A percentile compares a stretch with the other conserved stretches of the same genome.
These are phyloP conservation scores for Rhagophthalmus giganteus DNA, from an alignment of 2,888 invertebrate species.

Conservation along the genomic window DNA sequence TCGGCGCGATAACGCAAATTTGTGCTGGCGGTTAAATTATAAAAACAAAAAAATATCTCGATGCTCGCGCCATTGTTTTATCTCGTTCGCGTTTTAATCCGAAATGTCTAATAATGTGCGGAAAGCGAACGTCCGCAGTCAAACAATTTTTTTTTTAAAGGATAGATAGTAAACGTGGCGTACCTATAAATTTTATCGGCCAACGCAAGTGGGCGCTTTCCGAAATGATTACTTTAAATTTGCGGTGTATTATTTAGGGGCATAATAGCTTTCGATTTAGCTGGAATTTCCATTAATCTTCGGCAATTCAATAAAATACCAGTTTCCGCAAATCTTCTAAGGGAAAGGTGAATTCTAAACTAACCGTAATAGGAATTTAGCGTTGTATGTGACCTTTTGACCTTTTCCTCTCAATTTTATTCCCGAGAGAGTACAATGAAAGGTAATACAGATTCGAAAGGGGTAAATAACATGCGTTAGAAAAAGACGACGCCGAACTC, in stretches of 20 bases:
- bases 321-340: not conserved
- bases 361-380: not conserved
- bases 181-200: too few relatives aligned
- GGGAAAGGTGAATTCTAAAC: not conserved
- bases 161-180: too few relatives aligned
- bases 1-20: too few relatives aligned
- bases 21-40: too few relatives aligned
- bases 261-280: not conserved
- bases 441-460: not conserved
- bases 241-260: not conserved
- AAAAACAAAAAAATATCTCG: too few relatives aligned
- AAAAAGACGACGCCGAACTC: not conserved
- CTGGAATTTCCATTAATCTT: not conserved
- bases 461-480: not conserved
- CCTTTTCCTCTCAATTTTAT: not conserved
- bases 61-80: too few relatives aligned
- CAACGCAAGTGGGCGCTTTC: not conserved
- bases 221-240: not conserved
- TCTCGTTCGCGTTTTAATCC: too few relatives aligned
- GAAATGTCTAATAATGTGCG: too few relatives aligned
- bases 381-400: not conserved
- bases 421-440: not conserved
- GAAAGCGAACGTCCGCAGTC: too few relatives aligned
- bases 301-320: not conserved
- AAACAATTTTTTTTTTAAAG: too few relatives aligned